phyloP scores from a whole-genome alignment of 2,113 vertebrate species.

The Labeo catla region DNA sequence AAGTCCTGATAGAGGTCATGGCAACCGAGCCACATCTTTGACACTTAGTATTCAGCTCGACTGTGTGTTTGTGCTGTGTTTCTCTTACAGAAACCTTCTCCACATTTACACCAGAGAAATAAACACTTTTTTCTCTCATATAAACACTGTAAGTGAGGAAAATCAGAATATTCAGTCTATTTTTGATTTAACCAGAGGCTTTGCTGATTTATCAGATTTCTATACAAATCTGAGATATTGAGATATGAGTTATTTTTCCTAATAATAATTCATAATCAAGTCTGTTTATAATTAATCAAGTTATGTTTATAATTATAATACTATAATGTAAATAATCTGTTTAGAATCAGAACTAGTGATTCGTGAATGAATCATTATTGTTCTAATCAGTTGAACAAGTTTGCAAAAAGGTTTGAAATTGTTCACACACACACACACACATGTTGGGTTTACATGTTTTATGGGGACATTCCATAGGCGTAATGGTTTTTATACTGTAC shows the following conservation, averaged over 20 bases:
- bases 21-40: neutral
- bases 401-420: no score
- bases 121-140: neutral
- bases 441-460: no score
- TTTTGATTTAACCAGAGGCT: neutral
- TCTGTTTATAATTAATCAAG: no score
- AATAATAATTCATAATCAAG: no score
- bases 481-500: no score
- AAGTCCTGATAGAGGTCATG: slow-evolving; percentile 23
- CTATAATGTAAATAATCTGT: neutral
- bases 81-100: no score
- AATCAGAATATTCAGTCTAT: neutral
- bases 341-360: neutral
- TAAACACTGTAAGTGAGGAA: neutral
- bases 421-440: no score
- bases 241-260: no score
- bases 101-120: neutral
- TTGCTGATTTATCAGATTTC: no score
- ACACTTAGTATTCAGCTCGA: slow-evolving; percentile 13
- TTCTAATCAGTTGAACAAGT: neutral
- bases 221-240: no score
- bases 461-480: no score
- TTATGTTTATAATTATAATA: no score
- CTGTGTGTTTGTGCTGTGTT: neutral
- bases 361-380: neutral